Percentiles rank a stretch among this genome's conserved stretches.
phyloP scores from a whole-genome alignment of 2,797 vertebrate genomes.

The Karalla daura region DNA sequence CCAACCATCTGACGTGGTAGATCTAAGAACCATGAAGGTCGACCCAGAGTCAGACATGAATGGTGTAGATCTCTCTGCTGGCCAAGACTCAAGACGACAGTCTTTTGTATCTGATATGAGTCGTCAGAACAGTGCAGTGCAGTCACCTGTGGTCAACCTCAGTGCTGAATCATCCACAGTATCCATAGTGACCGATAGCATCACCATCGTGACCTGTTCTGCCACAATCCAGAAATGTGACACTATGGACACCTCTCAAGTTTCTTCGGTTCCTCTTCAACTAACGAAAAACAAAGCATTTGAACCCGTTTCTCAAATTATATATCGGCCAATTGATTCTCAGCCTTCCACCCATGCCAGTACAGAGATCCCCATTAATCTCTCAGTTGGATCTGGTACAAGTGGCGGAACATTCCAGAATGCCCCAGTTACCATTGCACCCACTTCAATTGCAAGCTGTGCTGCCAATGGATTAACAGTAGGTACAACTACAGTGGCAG shows the following conservation, averaged over 20 bases:
- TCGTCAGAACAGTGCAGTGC: slow-evolving; percentile 91
- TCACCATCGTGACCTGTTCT: slow-evolving; percentile 88
- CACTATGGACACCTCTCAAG: slow-evolving; percentile 78
- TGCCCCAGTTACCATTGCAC: slow-evolving; percentile 83
- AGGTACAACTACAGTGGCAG: slow-evolving; percentile 80
- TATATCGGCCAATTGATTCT: slow-evolving; percentile 82
- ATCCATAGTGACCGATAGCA: slow-evolving; percentile 85
- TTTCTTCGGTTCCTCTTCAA: slow-evolving; percentile 87
- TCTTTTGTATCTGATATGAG: slow-evolving; percentile 77
- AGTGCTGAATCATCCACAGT: slow-evolving; percentile 88
- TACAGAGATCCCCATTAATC: slow-evolving; percentile 94
- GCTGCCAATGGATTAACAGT: slow-evolving; percentile 88
- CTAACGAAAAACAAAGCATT: slow-evolving; percentile 91
- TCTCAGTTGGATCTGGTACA: slow-evolving; percentile 86
- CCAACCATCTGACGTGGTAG: slow-evolving; percentile 90
- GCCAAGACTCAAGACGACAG: slow-evolving; percentile 85
- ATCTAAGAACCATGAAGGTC: slow-evolving; percentile 92
- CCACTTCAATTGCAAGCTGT: slow-evolving; percentile 80
- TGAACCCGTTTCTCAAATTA: slow-evolving; percentile 87
- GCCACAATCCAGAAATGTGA: slow-evolving; percentile 83
- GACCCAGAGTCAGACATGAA: slow-evolving; percentile 85
- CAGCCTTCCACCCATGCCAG: slow-evolving; percentile 77
- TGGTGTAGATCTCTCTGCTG: slow-evolving; percentile 91
- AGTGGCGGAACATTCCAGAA: slow-evolving; percentile 81
- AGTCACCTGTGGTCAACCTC: slow-evolving; percentile 94